These are phyloP conservation scores for Strix occidentalis DNA, from an alignment of 2,797 vertebrate genomes.

Conservation along the genomic window DNA sequence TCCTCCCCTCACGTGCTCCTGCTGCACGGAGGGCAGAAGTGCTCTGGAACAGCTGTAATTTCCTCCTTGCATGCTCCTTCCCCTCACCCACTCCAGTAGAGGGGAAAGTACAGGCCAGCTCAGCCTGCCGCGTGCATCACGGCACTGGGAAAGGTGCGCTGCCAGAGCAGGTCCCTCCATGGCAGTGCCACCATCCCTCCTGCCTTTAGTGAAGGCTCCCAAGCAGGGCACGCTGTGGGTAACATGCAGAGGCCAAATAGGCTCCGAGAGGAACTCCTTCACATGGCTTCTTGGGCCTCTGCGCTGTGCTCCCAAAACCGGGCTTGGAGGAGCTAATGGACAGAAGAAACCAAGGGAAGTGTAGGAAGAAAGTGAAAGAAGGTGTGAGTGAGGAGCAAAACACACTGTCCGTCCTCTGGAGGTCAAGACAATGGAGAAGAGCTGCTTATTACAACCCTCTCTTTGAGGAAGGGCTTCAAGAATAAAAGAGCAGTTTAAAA, in stretches of 20 bases:
- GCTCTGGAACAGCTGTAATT: constrained; percentile 16
- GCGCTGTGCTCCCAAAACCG: accelerated
- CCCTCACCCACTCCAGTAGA: neutral
- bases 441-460: neutral
- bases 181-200: neutral
- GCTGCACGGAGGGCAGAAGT: neutral
- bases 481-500: neutral
- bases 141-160: accelerated
- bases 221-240: accelerated
- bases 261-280: neutral
- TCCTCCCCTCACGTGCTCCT: neutral
- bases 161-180: neutral
- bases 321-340: neutral
- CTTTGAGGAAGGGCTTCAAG: neutral
- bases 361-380: neutral
- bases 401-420: neutral
- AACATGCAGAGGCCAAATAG: neutral
- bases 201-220: neutral
- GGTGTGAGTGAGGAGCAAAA: neutral
- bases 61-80: constrained; percentile 20
- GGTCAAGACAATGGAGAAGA: neutral
- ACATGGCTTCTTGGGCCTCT: neutral
- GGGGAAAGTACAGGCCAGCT: neutral
- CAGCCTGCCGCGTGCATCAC: neutral
- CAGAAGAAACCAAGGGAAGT: neutral